Percentiles rank a stretch among this genome's conserved stretches.
These are phyloP conservation scores for Ateles fusciceps DNA, from an alignment of 2,797 vertebrate species.

Conservation along the genomic window DNA sequence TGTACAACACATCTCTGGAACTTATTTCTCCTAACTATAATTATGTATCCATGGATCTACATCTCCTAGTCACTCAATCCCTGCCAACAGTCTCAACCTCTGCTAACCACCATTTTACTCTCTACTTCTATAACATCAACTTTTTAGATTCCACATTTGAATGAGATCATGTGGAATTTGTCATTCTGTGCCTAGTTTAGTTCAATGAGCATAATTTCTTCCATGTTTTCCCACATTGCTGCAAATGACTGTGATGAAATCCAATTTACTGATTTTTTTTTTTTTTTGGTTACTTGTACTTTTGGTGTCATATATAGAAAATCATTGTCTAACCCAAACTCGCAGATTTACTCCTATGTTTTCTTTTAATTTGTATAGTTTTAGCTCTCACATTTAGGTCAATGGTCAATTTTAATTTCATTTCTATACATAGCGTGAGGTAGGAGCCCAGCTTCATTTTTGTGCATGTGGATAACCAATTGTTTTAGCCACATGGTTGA, in stretches of 20 bases:
- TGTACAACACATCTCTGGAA: neutral
- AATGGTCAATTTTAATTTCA: neutral
- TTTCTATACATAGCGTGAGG: neutral
- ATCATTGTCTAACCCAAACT: neutral
- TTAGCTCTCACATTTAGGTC: neutral
- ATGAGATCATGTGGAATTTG: neutral
- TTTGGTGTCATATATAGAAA: neutral
- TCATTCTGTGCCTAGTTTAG: neutral
- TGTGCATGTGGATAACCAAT: neutral
- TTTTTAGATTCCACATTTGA: neutral
- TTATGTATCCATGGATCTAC: neutral
- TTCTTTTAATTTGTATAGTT: too few relatives aligned
- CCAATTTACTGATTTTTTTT: neutral
- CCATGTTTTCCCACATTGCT: neutral
- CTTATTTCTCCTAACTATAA: neutral
- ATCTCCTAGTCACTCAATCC: neutral
- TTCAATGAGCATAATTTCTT: neutral
- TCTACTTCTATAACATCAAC: neutral
- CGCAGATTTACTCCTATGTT: too few relatives aligned
- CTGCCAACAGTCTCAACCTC: neutral
- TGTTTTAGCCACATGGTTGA: neutral
- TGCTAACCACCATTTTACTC: neutral
- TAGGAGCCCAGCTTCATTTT: neutral
- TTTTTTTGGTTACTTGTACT: neutral
- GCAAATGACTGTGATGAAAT: neutral